Base-by-base conservation (phyloP, 2,113 vertebrate species). In the Cynopterus brachyotis region DNA sequence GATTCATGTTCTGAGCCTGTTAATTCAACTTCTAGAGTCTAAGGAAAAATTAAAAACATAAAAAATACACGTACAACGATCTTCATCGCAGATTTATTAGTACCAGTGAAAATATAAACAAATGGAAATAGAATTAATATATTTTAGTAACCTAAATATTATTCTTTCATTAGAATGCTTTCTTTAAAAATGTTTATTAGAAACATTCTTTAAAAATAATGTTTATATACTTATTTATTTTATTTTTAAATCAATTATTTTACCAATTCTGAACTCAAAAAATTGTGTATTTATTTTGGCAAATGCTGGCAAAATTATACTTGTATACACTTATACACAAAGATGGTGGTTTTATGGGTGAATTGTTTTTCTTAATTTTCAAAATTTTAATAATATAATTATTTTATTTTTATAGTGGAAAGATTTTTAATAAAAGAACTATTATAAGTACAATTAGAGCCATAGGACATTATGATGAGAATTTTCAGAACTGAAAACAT, bases 101-200 rank as follows among this genome's bases (percentile, higher is more conserved):
- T 57, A 45, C 55, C 17, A 19, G 28, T 60, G 26, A 64, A 69
- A 76, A 37, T 87, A 70, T 62, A 62, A 87, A 75, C 30, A 85
- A 79, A 69, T 35, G 82, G 53, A 86, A 95, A 62, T 76, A 69
- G 69, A 28, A 86, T 81, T 80, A 93, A n/a, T 73, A 35, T 89
- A 85, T 73, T 93, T 89, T 59, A 80, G 66, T 66, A 70, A 79
- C 1, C 16, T 81, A 59, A 95, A 50, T 84, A 78, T 76, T 76
- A 64, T 57, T 53, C 12, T 70, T 19, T 57, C 57, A 73, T 85
- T 90, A 86, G 80, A 89, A 90, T 55, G n/a, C 62, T 73, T 50
- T 55, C 60, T 80, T 75, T 60, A 66, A 60, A 78, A 78, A 70
- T 69, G 45, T 62, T 83, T 62, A n/a, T 84, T 60, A 91, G 59